Percentiles rank a stretch among this genome's conserved stretches.
These are phyloP conservation scores for Marmota flaviventris DNA, from an alignment of 2,113 vertebrate species.

Conservation along the genomic window DNA sequence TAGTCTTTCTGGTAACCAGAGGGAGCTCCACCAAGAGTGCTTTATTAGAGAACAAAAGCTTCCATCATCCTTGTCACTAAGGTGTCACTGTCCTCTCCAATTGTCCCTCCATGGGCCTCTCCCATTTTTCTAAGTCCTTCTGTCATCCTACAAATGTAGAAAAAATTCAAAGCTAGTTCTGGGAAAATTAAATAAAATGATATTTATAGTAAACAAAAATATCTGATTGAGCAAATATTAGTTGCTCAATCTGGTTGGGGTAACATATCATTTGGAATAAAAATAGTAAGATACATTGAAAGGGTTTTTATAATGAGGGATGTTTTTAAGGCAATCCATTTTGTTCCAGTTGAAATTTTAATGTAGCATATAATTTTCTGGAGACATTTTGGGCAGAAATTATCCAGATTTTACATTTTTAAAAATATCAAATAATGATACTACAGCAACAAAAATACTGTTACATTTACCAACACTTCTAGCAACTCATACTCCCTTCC, in stretches of 20 bases:
- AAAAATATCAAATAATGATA: background rate
- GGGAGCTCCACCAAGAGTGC: background rate
- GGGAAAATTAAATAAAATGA: background rate
- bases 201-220: background rate
- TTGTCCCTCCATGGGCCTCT: background rate
- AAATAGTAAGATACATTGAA: background rate
- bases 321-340: background rate
- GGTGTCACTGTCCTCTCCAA: background rate
- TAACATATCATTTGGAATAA: conserved; percentile 21
- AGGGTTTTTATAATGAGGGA: background rate
- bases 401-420: background rate
- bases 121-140: background rate
- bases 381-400: conserved; percentile 20
- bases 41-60: background rate
- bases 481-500: background rate
- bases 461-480: background rate
- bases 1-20: background rate
- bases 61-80: background rate
- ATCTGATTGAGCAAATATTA: background rate
- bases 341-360: conserved; percentile 14
- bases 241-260: background rate
- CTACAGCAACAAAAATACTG: background rate
- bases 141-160: background rate
- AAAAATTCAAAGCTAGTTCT: background rate
- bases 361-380: background rate